These are phyloP conservation scores for Antechinus flavipes DNA, from an alignment of 2,113 vertebrate species.

Conservation along the genomic window DNA sequence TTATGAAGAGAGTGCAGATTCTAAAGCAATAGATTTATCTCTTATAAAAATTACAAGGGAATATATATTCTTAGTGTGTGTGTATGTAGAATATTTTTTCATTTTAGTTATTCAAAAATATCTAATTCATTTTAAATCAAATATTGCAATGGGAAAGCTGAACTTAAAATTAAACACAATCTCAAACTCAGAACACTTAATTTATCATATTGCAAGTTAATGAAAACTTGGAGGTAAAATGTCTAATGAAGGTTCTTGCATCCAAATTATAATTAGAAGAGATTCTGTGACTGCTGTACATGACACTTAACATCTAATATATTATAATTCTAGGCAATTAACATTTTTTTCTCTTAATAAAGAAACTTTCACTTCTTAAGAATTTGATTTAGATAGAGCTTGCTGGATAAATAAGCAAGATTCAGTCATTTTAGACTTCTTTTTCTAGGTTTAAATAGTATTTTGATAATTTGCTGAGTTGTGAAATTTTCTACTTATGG, in stretches of 20 bases:
- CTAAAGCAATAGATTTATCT: background rate
- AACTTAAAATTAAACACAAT: background rate
- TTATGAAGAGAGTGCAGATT: background rate
- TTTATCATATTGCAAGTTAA: background rate
- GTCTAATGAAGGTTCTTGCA: background rate
- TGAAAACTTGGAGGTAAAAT: background rate
- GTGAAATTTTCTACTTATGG: background rate
- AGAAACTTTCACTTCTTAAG: constrained; percentile 19
- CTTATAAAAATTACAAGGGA: constrained; percentile 2
- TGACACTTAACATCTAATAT: background rate
- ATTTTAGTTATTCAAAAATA: background rate
- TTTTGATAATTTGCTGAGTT: background rate
- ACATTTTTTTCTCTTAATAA: background rate
- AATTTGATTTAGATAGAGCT: constrained; percentile 20
- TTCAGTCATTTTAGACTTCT: background rate
- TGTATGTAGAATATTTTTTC: constrained; percentile 26
- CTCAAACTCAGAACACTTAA: background rate
- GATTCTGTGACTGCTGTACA: background rate
- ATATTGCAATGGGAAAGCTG: background rate
- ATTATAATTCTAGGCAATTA: background rate
- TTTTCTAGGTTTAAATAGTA: constrained; percentile 7
- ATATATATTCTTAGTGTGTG: background rate
- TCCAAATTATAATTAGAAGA: constrained; percentile 15
- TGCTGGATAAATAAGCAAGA: background rate
- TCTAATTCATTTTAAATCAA: background rate